Conservation (phyloP, 2,888 invertebrate genomes). For the Lasius fuliginosus region DNA sequence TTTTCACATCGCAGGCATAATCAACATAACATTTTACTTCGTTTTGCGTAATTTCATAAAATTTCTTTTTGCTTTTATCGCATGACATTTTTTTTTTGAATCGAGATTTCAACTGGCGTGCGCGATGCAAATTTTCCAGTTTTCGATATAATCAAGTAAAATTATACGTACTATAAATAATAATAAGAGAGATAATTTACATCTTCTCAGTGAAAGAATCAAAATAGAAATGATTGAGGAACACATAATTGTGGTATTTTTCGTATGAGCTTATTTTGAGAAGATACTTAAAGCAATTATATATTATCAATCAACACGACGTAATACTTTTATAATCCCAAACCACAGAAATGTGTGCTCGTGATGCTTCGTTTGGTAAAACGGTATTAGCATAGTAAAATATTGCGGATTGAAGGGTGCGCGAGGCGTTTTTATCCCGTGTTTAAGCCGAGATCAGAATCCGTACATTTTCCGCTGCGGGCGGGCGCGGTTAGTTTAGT, state of each 20-base stretch:
- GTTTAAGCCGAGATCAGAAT: constrained; percentile 48
- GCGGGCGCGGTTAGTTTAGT: constrained; percentile 53
- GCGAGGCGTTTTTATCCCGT: constrained; percentile 25
- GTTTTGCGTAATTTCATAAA: not conserved
- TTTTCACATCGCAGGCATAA: not conserved
- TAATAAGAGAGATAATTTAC: not conserved
- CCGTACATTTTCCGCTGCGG: constrained; percentile 54
- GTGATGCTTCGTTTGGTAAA: not conserved
- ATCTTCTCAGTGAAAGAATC: not conserved
- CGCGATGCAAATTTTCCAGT: not conserved
- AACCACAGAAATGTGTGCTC: not conserved
- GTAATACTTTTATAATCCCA: not conserved
- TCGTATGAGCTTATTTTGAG: not conserved
- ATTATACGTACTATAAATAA: not conserved
- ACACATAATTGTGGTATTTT: not conserved
- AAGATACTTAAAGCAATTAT: not conserved
- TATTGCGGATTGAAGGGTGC: not conserved
- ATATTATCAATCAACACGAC: not conserved
- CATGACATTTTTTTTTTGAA: not conserved
- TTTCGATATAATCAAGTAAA: not conserved
- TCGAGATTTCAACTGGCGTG: not conserved
- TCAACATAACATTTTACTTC: not conserved
- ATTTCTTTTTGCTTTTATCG: not conserved
- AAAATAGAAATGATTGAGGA: not conserved
- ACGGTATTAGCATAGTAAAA: not conserved